Evolutionary conservation across 2,797 vertebrate species (phyloP).

Genomic region (Danio kyathit): DNA sequence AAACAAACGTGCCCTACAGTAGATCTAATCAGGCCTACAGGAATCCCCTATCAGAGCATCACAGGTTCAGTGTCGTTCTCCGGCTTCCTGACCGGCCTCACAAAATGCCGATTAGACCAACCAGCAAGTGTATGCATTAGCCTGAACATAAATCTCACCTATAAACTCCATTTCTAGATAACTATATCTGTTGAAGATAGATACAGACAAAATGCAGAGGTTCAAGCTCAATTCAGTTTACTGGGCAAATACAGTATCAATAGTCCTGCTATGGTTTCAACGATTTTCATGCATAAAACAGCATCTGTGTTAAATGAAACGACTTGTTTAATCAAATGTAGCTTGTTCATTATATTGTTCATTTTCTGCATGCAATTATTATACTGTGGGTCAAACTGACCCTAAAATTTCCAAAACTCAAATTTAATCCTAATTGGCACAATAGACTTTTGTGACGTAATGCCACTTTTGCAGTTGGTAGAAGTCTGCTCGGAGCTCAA

Average conservation of each 20-base stretch:
- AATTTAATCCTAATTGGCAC: no score
- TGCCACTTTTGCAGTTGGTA: no score
- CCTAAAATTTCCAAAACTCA: no score
- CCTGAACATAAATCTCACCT: constrained; percentile 56
- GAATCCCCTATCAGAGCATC: constrained; percentile 76
- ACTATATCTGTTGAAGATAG: constrained; percentile 69
- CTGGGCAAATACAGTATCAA: constrained; percentile 70
- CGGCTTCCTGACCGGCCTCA: constrained; percentile 41
- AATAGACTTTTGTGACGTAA: no score
- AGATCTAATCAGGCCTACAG: constrained; percentile 78
- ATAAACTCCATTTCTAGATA: constrained; percentile 61
- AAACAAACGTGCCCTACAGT: constrained; percentile 79
- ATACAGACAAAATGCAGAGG: constrained; percentile 58
- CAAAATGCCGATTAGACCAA: constrained; percentile 58
- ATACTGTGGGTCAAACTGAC: no score
- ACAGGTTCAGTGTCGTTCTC: constrained; percentile 68
- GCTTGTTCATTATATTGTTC: constrained; percentile 61
- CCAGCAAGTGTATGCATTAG: constrained; percentile 57
- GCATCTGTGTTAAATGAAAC: constrained; percentile 76
- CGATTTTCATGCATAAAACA: constrained; percentile 76
- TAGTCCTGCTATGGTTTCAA: constrained; percentile 75
- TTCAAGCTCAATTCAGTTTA: constrained; percentile 68
- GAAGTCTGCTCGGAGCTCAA: no score
- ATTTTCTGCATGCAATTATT: not conserved
- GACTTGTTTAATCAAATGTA: constrained; percentile 74